Base-by-base conservation (phyloP, 2,888 invertebrate genomes). In the Emmelina monodactyla region DNA sequence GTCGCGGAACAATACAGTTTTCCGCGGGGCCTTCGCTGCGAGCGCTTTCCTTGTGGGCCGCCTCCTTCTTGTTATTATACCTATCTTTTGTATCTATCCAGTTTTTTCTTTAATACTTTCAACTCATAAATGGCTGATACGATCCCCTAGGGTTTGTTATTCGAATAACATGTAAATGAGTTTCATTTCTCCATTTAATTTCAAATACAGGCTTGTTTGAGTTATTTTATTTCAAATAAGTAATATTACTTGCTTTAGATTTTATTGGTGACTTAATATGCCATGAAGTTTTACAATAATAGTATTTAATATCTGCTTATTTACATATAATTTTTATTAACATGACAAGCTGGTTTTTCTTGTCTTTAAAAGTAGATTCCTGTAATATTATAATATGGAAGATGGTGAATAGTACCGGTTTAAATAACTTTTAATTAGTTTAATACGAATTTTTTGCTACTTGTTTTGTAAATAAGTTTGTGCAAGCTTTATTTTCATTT, bases 151-250 rank as follows among this genome's bases (percentile, higher is more conserved):
- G 73, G 76, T 70, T 63, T 65, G 62, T 65, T 63, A 61, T 63
- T 64, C 73, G 64, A 79, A 78, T 78, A 79, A 75, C 75, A 79
- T 79, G 76, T 72, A 78, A 79, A 78, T 78, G 72, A 79, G 70
- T 63, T 53, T 50, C n/a, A n/a, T n/a, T n/a, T n/a, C n/a, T n/a
- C n/a, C n/a, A n/a, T n/a, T n/a, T n/a, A n/a, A n/a, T n/a, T n/a
- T n/a, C n/a, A n/a, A n/a, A n/a, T n/a, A n/a, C n/a, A n/a, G n/a
- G n/a, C n/a, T n/a, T n/a, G n/a, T n/a, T n/a, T n/a, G n/a, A n/a
- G n/a, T n/a, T n/a, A n/a, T n/a, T n/a, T n/a, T n/a, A n/a, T n/a
- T n/a, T n/a, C n/a, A n/a, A n/a, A n/a, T n/a, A n/a, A n/a, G n/a
- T n/a, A n/a, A n/a, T n/a, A n/a, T n/a, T n/a, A n/a, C n/a, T n/a